A percentile compares a stretch with the other conserved stretches of the same genome.
These are phyloP conservation scores for Prinia subflava DNA, from an alignment of 2,113 vertebrate genomes.

Conservation along the genomic window DNA sequence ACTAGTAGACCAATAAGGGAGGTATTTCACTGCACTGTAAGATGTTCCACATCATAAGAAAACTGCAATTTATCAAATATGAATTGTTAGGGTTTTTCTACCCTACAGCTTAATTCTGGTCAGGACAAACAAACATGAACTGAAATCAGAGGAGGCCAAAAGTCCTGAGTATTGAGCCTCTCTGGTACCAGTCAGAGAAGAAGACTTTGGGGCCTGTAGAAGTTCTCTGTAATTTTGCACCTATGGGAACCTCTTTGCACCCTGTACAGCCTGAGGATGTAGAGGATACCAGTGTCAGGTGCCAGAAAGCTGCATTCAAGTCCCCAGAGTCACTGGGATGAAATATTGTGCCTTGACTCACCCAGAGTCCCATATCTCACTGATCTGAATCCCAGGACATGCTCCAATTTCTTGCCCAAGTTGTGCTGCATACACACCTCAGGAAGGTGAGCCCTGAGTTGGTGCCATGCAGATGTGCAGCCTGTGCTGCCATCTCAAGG, in stretches of 20 bases:
- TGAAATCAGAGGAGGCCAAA: background rate
- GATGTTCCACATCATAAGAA: background rate
- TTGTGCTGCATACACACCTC: background rate
- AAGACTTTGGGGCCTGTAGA: background rate
- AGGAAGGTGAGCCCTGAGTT: background rate
- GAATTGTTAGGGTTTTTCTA: background rate
- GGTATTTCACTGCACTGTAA: conserved; percentile 4
- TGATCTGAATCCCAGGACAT: background rate
- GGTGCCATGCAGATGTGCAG: background rate
- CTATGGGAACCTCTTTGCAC: background rate
- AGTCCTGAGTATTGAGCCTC: background rate
- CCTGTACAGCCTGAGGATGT: background rate
- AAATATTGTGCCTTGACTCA: background rate
- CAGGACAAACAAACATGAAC: background rate
- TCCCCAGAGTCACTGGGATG: background rate
- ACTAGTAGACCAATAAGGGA: conserved; percentile 36
- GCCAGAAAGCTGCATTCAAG: background rate
- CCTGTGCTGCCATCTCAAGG: no score
- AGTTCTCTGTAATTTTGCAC: background rate
- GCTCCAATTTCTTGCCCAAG: background rate
- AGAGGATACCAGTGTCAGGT: background rate
- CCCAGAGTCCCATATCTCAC: background rate
- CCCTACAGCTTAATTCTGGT: background rate
- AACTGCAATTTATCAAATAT: background rate
- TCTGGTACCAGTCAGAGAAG: background rate